A percentile compares a stretch with the other conserved stretches of the same genome.
Evolutionary conservation across 2,797 vertebrate species (phyloP).

Genomic region (Enteromius unitaeniatus): DNA sequence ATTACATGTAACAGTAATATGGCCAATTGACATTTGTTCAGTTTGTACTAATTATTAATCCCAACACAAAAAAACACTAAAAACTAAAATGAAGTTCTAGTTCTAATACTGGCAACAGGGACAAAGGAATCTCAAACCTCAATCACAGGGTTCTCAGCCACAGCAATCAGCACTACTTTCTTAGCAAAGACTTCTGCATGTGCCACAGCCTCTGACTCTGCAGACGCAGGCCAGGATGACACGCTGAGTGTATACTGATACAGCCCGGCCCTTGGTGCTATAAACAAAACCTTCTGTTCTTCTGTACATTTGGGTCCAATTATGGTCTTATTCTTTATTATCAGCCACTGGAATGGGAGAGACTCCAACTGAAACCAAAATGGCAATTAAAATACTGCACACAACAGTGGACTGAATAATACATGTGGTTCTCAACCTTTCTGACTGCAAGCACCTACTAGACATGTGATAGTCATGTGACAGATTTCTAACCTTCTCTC

Average conservation of each 20-base stretch:
- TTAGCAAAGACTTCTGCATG: slow-evolving; percentile 87
- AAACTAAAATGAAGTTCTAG: background rate
- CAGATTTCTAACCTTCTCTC: slow-evolving; percentile 83
- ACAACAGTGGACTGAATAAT: background rate
- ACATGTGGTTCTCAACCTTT: background rate
- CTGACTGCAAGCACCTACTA: background rate
- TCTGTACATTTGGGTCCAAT: slow-evolving; percentile 89
- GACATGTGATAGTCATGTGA: background rate
- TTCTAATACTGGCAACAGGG: background rate
- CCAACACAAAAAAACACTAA: background rate
- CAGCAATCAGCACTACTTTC: slow-evolving; percentile 86
- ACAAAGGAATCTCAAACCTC: slow-evolving; percentile 76
- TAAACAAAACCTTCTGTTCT: slow-evolving; percentile 91
- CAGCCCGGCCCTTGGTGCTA: slow-evolving; percentile 86
- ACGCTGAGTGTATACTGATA: slow-evolving; percentile 90
- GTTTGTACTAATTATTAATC: background rate
- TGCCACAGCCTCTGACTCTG: slow-evolving; percentile 81
- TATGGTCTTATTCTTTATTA: slow-evolving; percentile 94
- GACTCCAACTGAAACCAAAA: slow-evolving; percentile 80
- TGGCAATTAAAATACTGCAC: background rate
- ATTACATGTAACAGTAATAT: background rate
- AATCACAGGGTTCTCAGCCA: slow-evolving; percentile 89
- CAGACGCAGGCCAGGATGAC: slow-evolving; percentile 92
- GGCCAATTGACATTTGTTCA: too few relatives aligned
- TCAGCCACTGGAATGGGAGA: slow-evolving; percentile 86